Evolutionary conservation across 2,113 vertebrate genomes (phyloP).

Genomic region (Coptodon rendalli): DNA sequence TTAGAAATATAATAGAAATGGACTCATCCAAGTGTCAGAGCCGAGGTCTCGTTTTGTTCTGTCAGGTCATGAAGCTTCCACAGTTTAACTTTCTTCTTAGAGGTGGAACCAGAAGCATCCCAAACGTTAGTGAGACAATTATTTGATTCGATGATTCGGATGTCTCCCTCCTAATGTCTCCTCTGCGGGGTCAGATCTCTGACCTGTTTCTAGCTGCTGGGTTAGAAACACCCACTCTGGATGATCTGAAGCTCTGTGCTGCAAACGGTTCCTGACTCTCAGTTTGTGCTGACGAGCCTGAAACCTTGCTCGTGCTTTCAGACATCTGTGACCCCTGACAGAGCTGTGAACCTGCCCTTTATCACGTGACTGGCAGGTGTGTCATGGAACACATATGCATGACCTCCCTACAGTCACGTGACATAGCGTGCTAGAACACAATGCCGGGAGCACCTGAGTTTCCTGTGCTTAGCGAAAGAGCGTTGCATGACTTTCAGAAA

Average conservation of each 20-base stretch:
- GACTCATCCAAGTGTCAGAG: not conserved
- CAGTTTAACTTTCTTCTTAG: not conserved
- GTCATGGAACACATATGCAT: too few species aligned
- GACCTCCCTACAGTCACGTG: too few species aligned
- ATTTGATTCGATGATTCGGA: not conserved
- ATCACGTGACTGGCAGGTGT: not conserved
- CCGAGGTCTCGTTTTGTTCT: not conserved
- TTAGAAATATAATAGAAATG: not conserved
- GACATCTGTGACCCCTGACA: not conserved
- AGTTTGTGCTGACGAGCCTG: not conserved
- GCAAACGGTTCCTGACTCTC: not conserved
- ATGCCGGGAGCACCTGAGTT: not conserved
- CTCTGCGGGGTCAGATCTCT: not conserved
- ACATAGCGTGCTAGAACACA: not conserved
- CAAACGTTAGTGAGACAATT: not conserved
- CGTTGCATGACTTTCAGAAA: not conserved
- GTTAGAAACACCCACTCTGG: not conserved
- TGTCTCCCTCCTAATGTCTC: not conserved
- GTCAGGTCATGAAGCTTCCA: not conserved
- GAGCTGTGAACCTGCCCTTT: not conserved
- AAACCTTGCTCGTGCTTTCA: not conserved
- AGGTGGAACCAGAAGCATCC: not conserved
- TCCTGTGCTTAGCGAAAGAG: not conserved
- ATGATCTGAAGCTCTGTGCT: not conserved
- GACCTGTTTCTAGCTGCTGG: not conserved